These are phyloP conservation scores for Cebus imitator DNA, from an alignment of 2,113 vertebrate species.

Conservation along the genomic window DNA sequence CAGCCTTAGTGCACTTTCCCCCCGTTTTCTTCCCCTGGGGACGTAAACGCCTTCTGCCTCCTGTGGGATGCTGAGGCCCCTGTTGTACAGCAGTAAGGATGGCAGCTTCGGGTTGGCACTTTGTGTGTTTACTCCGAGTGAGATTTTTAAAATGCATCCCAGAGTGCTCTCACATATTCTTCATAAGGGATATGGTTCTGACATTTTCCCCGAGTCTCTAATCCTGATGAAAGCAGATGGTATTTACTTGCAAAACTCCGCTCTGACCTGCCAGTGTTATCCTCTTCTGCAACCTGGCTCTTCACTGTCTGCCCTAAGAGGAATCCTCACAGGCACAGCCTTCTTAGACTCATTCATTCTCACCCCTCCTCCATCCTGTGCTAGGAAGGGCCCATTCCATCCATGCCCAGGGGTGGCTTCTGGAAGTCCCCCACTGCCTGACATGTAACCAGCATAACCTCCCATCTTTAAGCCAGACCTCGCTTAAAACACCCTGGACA, in stretches of 20 bases:
- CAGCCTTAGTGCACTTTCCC: not conserved
- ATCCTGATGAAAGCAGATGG: not conserved
- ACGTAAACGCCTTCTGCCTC: accelerated
- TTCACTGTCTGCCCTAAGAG: not conserved
- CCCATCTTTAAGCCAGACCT: not conserved
- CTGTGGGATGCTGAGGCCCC: too few species aligned
- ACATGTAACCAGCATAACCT: not conserved
- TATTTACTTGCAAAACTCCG: not conserved
- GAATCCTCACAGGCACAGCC: not conserved
- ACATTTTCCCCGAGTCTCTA: not conserved
- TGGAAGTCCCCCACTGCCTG: too few species aligned
- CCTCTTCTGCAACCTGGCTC: not conserved
- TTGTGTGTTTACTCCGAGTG: not conserved
- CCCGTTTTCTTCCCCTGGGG: not conserved
- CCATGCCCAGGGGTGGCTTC: not conserved
- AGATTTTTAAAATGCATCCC: not conserved
- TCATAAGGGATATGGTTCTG: not conserved
- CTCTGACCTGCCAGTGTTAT: not conserved
- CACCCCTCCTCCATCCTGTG: not conserved
- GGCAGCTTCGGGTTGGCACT: not conserved
- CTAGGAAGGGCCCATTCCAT: accelerated
- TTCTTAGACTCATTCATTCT: not conserved
- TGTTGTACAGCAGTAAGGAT: accelerated
- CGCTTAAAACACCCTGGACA: not conserved
- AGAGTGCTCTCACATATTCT: not conserved